phyloP scores from a whole-genome alignment of 2,113 vertebrate species.

The Takifugu bimaculatus region DNA sequence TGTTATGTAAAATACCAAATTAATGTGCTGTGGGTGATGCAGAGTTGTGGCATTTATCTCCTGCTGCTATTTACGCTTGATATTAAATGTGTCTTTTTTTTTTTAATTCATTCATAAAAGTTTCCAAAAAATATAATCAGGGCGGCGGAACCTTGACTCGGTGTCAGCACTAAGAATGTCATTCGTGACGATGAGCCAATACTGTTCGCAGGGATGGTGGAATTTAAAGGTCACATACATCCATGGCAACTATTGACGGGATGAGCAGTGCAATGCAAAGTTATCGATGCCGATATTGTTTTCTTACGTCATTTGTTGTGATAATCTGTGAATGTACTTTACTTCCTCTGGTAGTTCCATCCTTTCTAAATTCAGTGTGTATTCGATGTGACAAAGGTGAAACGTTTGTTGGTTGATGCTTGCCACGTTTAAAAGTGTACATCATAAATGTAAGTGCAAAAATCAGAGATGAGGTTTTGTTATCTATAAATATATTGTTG shows the following conservation, averaged over 20 bases:
- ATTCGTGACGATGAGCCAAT: conserved; percentile 48
- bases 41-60: conserved; percentile 36
- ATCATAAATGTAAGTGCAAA: conserved; percentile 56
- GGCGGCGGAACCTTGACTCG: conserved; percentile 16
- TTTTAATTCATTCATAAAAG: conserved; percentile 17
- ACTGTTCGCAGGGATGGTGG: conserved; percentile 39
- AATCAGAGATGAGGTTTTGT: conserved; percentile 43
- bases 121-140: conserved; percentile 17
- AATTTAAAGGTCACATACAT: conserved; percentile 41
- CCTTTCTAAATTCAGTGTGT: conserved; percentile 57
- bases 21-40: conserved; percentile 67
- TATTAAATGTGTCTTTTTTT: conserved; percentile 43
- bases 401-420: conserved; percentile 62
- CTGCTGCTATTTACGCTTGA: conserved; percentile 66
- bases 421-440: conserved; percentile 59
- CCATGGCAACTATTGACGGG: conserved; percentile 8
- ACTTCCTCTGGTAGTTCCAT: conserved; percentile 43
- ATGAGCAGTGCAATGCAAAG: conserved; percentile 27
- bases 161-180: conserved; percentile 45
- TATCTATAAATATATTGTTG: conserved; percentile 38
- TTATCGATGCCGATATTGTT: conserved; percentile 9
- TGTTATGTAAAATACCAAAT: conserved; percentile 72
- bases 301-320: conserved; percentile 50
- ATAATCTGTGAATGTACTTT: conserved; percentile 64
- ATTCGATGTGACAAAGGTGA: conserved; percentile 52